Evolutionary conservation across 2,888 invertebrate genomes (phyloP).

Genomic region (Drosophila algonquin): DNA sequence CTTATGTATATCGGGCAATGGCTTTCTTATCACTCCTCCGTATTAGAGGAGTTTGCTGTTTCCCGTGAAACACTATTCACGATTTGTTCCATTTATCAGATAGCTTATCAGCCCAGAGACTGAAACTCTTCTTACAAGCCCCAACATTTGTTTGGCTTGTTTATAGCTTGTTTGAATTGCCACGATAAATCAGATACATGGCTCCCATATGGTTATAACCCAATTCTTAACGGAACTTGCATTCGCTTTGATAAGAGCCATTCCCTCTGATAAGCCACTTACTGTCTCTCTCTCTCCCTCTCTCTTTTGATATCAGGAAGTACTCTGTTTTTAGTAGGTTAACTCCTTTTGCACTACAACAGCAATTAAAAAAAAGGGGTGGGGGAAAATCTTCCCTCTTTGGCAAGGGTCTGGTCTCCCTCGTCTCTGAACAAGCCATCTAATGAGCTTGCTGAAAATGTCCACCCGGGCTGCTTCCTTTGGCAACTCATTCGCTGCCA

Average conservation of each 20-base stretch:
- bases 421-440: background rate
- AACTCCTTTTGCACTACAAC: background rate
- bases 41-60: background rate
- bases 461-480: background rate
- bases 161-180: background rate
- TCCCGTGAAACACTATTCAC: background rate
- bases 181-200: background rate
- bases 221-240: background rate
- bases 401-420: background rate
- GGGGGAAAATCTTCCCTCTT: background rate
- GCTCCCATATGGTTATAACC: background rate
- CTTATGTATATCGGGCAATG: background rate
- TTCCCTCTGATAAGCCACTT: background rate
- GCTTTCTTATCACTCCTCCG: background rate
- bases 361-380: background rate
- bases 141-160: background rate
- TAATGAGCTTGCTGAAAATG: slow-evolving; percentile 1
- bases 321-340: background rate
- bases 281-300: background rate
- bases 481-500: background rate
- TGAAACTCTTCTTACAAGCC: background rate
- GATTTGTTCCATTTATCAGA: slow-evolving; percentile 4
- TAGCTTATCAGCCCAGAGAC: slow-evolving; percentile 16
- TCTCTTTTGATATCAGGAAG: background rate
- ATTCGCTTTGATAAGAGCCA: background rate